A percentile compares a stretch with the other conserved stretches of the same genome.
These are phyloP conservation scores for Pseudochromis fuscus DNA, from an alignment of 2,797 vertebrate species.

Conservation along the genomic window DNA sequence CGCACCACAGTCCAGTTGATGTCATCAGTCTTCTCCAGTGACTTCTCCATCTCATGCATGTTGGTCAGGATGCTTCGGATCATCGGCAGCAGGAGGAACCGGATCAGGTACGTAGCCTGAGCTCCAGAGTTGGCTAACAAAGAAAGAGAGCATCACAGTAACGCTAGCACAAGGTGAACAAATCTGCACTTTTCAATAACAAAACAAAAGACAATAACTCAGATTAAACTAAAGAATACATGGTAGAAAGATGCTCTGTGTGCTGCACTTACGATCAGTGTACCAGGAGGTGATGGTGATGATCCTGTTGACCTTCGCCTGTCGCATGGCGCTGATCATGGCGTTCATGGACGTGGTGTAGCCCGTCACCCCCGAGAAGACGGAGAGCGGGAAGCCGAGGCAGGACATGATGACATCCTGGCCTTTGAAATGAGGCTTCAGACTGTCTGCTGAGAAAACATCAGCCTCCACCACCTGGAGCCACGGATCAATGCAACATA, in stretches of 20 bases:
- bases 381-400: slow-evolving; percentile 84
- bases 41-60: slow-evolving; percentile 88
- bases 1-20: slow-evolving; percentile 87
- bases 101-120: slow-evolving; percentile 76
- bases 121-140: slow-evolving; percentile 80
- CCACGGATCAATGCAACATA: slow-evolving; percentile 1
- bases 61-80: slow-evolving; percentile 86
- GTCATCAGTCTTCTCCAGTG: slow-evolving; percentile 78
- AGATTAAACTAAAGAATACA: too few relatives aligned
- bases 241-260: too few relatives aligned
- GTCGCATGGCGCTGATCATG: slow-evolving; percentile 78
- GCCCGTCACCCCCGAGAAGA: slow-evolving; percentile 81
- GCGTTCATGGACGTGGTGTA: slow-evolving; percentile 84
- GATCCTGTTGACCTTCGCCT: slow-evolving; percentile 78
- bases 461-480: slow-evolving; percentile 85
- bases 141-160: not conserved
- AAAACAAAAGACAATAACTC: too few relatives aligned
- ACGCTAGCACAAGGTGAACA: not conserved
- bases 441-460: slow-evolving; percentile 82
- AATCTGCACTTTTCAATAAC: too few relatives aligned
- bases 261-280: slow-evolving; percentile 80
- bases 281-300: slow-evolving; percentile 90
- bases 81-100: slow-evolving; percentile 85
- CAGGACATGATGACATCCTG: slow-evolving; percentile 88
- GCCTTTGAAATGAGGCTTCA: slow-evolving; percentile 83